phyloP scores from a whole-genome alignment of 2,888 invertebrate genomes.

The Diabrotica balteata region DNA sequence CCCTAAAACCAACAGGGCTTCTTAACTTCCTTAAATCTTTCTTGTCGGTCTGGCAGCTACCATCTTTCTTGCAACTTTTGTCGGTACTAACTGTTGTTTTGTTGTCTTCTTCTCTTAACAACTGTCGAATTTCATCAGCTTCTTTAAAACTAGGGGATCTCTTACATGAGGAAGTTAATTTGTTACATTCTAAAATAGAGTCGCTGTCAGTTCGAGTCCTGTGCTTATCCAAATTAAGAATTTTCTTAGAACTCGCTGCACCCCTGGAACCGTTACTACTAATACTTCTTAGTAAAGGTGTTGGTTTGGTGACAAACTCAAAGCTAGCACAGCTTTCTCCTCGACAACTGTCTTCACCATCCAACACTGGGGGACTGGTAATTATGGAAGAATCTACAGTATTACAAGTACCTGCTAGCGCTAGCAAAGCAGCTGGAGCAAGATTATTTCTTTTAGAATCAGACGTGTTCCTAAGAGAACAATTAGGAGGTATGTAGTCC shows the following conservation, averaged over 20 bases:
- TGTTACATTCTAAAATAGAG: constrained; percentile 58
- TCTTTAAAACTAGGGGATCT: constrained; percentile 61
- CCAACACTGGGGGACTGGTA: constrained; percentile 66
- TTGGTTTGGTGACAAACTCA: constrained; percentile 62
- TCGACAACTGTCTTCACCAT: constrained; percentile 69
- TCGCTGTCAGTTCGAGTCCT: constrained; percentile 56
- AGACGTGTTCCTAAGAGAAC: constrained; percentile 57
- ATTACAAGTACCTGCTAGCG: constrained; percentile 60
- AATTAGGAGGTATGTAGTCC: constrained; percentile 63
- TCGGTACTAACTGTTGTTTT: constrained; percentile 64
- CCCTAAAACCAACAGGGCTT: constrained; percentile 40
- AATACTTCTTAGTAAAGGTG: constrained; percentile 51
- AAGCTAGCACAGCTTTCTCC: constrained; percentile 72
- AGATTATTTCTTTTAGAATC: constrained; percentile 55
- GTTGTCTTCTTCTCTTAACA: constrained; percentile 57
- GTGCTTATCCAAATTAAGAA: constrained; percentile 54
- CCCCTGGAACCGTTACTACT: constrained; percentile 51
- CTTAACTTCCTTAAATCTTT: constrained; percentile 65
- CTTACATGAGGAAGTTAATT: constrained; percentile 56
- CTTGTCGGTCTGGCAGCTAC: constrained; percentile 72
- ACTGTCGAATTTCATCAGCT: constrained; percentile 57
- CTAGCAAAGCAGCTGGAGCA: constrained; percentile 68
- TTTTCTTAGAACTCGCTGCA: constrained; percentile 41
- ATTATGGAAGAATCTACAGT: constrained; percentile 61
- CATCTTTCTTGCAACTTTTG: constrained; percentile 68